Evolutionary conservation across 2,113 vertebrate species (phyloP).

Genomic region (Calyptomena viridis): DNA sequence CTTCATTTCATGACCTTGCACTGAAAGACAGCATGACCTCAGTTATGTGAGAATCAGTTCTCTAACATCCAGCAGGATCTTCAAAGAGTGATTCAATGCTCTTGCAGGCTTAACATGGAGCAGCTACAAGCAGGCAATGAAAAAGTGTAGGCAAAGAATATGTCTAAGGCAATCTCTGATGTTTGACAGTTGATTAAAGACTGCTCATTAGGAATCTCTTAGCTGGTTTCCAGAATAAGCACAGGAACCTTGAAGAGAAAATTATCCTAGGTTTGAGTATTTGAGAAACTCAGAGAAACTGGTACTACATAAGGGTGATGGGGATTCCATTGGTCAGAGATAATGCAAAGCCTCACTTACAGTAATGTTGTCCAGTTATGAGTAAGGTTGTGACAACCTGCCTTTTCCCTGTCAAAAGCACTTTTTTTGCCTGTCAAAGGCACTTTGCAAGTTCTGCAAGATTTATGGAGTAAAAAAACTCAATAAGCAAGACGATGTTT

Average conservation of each 20-base stretch:
- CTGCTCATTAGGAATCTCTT: not conserved
- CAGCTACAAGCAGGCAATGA: not conserved
- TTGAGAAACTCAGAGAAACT: not conserved
- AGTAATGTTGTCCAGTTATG: not conserved
- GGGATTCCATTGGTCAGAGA: not conserved
- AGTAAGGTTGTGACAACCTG: not conserved
- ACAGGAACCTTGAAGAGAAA: not conserved
- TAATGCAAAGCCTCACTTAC: not conserved
- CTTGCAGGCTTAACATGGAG: not conserved
- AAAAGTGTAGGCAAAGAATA: not conserved
- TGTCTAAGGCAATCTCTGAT: not conserved
- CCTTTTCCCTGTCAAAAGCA: not conserved
- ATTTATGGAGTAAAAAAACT: not conserved
- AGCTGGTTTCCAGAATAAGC: not conserved
- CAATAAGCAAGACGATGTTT: not conserved
- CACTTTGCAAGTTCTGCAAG: not conserved
- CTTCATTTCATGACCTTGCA: not conserved
- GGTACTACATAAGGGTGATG: not conserved
- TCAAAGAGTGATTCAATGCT: not conserved
- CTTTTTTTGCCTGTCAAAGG: not conserved
- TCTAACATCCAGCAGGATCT: not conserved
- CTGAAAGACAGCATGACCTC: not conserved
- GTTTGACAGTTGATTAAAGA: not conserved
- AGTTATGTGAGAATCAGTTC: not conserved
- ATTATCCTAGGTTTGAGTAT: not conserved